Conservation (phyloP, 2,888 invertebrate species). For the Psylliodes chrysocephalus region DNA sequence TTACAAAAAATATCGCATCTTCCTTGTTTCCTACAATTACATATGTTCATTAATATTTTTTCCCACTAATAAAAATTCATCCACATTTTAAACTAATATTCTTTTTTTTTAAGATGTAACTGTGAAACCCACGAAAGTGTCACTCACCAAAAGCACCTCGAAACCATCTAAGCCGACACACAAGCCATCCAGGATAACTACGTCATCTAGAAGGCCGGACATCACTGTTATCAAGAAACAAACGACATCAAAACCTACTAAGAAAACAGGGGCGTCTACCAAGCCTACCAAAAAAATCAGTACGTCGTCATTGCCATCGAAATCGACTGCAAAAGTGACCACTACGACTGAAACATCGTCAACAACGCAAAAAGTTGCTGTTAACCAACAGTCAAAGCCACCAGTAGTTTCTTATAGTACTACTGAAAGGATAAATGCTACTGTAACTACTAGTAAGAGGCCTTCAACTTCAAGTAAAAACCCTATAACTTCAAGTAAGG, state of each 20-base stretch:
- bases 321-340: constrained; percentile 46
- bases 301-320: constrained; percentile 47
- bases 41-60: too few species aligned
- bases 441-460: background rate
- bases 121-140: background rate
- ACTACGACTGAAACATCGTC: constrained; percentile 30
- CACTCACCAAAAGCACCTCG: constrained; percentile 34
- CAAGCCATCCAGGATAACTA: constrained; percentile 47
- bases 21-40: too few species aligned
- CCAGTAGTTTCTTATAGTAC: background rate
- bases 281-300: constrained; percentile 47
- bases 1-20: too few species aligned
- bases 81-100: too few species aligned
- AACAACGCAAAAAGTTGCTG: too few species aligned
- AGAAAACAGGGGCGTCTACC: constrained; percentile 52
- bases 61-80: too few species aligned
- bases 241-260: constrained; percentile 55
- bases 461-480: too few species aligned
- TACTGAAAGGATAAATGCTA: background rate
- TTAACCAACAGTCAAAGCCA: too few species aligned
- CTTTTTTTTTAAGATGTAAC: too few species aligned
- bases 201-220: constrained; percentile 44
- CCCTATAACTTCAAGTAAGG: too few species aligned
- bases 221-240: constrained; percentile 53
- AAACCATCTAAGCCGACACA: constrained; percentile 33